Conservation (phyloP, 1,140 invertebrate species). For the Hycleus phaleratus region DNA sequence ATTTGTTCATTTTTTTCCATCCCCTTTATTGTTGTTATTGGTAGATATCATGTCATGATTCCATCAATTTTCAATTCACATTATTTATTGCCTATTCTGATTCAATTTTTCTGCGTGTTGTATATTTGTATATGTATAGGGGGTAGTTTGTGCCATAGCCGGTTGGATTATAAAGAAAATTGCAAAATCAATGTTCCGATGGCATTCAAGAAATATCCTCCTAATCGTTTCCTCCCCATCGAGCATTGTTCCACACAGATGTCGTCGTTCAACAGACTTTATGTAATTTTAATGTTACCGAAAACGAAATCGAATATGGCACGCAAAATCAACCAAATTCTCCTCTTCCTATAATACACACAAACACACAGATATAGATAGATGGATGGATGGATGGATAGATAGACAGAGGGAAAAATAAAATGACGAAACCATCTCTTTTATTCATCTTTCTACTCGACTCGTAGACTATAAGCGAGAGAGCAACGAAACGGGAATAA, state of each 20-base stretch:
- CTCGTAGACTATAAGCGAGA: too few species aligned
- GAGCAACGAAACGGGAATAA: neutral
- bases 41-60: slow-evolving; percentile 7
- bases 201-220: slow-evolving; percentile 4
- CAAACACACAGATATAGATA: too few species aligned
- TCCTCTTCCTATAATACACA: too few species aligned
- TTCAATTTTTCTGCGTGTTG: slow-evolving; percentile 3
- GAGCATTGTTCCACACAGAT: slow-evolving; percentile 8
- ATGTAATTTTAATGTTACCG: slow-evolving; percentile 12
- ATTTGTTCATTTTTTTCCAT: too few species aligned
- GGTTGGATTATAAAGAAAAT: neutral
- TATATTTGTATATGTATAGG: neutral
- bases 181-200: slow-evolving; percentile 15
- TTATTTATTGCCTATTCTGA: neutral
- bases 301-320: neutral
- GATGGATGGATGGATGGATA: too few species aligned
- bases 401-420: too few species aligned
- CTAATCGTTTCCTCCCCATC: slow-evolving; percentile 5
- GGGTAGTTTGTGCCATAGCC: neutral
- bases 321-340: neutral
- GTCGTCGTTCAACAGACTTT: slow-evolving; percentile 3
- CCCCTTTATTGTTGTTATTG: too few species aligned
- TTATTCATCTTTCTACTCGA: too few species aligned
- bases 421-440: too few species aligned
- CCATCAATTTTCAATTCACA: slow-evolving; percentile 12